Evolutionary conservation across 2,797 vertebrate genomes (phyloP), one percentile per base, ranked within the genome.

Genomic region (Pangasius krempfi): DNA sequence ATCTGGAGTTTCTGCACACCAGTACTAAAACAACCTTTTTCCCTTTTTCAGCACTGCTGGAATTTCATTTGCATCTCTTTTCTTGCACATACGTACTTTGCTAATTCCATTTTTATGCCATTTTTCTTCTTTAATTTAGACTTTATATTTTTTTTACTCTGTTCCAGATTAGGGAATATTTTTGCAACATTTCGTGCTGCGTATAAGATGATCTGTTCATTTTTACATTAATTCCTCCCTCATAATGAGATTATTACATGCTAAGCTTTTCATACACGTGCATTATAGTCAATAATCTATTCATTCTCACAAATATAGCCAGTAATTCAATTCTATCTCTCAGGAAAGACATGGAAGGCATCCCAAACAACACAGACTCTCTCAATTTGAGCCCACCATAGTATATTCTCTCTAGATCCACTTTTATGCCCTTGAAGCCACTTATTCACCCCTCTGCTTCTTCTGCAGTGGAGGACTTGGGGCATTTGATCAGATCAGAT

Each of bases 1-100:
- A 95, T 95, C 94, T 95, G 94, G 93, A 94, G 90, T 95, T 95
- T 95, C 94, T 94, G 95, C 94, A 95, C 94, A 95, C 94, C 94
- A 93, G 44, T 87, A 83, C n/a, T 72, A 79, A 50, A 50, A 52
- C 25, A 6, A 78, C 10, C 16, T 20, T 52, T 79, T 79, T 52
- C 40, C 37, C 73, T 12, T 52, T 78, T 80, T 37, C 18, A 80
- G 18, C 16, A 54, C 7, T 30, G 50, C n/a, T 33, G 16, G 6
- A 56, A 79, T 30, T 54, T 56, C 3, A 33, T 56, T 79, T 79
- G n/a, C 9, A 56, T 56, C 50, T 30, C 50, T 79, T 79, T 79
- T 79, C 76, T 33, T 33, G n/a, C 7, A 56, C 50, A 20, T 30
- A 93, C 89, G 83, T 14, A n/a, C 50, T 58, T 75, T 83, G 44